A percentile compares a stretch with the other conserved stretches of the same genome.
Evolutionary conservation across 2,113 vertebrate species (phyloP).

Genomic region (Pycnonotus jocosus): DNA sequence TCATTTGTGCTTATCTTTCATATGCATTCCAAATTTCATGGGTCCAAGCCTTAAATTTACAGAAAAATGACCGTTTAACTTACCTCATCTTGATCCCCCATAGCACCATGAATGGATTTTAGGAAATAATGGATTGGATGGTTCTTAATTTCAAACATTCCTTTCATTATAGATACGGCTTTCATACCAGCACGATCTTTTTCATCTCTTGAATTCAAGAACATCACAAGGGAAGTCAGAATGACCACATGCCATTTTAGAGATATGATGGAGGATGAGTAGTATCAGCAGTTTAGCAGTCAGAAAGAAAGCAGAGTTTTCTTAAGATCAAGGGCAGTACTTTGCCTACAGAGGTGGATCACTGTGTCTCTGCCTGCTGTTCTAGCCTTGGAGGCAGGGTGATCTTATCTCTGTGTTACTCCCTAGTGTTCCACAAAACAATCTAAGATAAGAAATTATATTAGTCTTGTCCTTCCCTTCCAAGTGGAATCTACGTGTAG

Average conservation of each 20-base stretch:
- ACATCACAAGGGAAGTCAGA: not conserved
- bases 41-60: not conserved
- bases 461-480: not conserved
- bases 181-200: not conserved
- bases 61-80: not conserved
- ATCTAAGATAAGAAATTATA: not conserved
- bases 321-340: not conserved
- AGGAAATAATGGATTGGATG: not conserved
- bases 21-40: not conserved
- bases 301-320: not conserved
- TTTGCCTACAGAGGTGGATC: not conserved
- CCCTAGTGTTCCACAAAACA: not conserved
- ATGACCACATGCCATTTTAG: not conserved
- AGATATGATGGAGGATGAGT: fast-evolving
- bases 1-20: not conserved
- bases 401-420: not conserved
- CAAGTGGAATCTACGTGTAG: not conserved
- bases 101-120: not conserved
- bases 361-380: not conserved
- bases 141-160: not conserved
- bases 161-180: not conserved
- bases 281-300: not conserved
- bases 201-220: not conserved
- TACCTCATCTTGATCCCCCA: not conserved
- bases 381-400: not conserved